Conservation (phyloP, 2,888 invertebrate species). For the Euplexia lucipara region DNA sequence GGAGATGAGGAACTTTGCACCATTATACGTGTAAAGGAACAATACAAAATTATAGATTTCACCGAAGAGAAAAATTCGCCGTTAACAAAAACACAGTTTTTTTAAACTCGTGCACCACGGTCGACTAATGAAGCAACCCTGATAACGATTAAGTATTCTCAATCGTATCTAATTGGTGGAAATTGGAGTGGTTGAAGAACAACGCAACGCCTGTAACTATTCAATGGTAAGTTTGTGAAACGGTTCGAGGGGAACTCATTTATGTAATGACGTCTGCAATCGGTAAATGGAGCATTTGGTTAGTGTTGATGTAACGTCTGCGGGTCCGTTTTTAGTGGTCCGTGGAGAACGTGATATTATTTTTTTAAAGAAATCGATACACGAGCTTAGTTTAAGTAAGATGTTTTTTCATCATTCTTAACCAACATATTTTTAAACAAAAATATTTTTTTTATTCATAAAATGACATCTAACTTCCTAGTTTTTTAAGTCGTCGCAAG, state of each 20-base stretch:
- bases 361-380: neutral
- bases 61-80: too few species aligned
- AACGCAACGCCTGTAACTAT: slow-evolving; percentile 67
- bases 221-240: slow-evolving; percentile 76
- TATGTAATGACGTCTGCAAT: slow-evolving; percentile 71
- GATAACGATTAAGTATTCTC: slow-evolving; percentile 50
- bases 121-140: slow-evolving; percentile 49
- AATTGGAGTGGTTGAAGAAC: slow-evolving; percentile 62
- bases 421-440: too few species aligned
- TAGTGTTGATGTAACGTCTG: slow-evolving; percentile 55
- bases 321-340: neutral
- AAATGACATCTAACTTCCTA: too few species aligned
- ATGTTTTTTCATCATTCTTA: too few species aligned
- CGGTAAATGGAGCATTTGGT: slow-evolving; percentile 57
- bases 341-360: slow-evolving; percentile 8
- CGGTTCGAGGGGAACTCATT: slow-evolving; percentile 50
- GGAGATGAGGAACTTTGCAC: too few species aligned
- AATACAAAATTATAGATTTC: too few species aligned
- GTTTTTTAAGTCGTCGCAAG: too few species aligned
- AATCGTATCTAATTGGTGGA: slow-evolving; percentile 65
- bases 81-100: neutral
- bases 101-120: slow-evolving; percentile 28
- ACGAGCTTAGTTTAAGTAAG: too few species aligned
- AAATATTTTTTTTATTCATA: too few species aligned
- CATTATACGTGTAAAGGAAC: too few species aligned